These are phyloP conservation scores for Parnassius mnemosyne DNA, from an alignment of 2,888 invertebrate species.

Conservation along the genomic window DNA sequence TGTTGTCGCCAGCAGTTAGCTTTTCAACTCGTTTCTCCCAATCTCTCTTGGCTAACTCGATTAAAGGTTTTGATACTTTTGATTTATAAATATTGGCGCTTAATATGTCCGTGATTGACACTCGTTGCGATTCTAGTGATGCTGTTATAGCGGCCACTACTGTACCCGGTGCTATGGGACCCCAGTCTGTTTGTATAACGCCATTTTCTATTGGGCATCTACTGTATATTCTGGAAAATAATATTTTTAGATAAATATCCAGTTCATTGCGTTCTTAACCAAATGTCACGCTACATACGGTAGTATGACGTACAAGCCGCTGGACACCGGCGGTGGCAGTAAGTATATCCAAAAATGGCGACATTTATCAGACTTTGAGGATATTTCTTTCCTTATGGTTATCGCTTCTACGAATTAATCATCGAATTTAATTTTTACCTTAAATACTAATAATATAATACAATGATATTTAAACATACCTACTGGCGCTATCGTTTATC, in stretches of 20 bases:
- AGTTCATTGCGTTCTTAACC: too few species aligned
- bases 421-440: too few species aligned
- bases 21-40: slow-evolving; percentile 44
- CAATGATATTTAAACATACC: slow-evolving; percentile 36
- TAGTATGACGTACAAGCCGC: too few species aligned
- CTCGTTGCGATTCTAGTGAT: slow-evolving; percentile 80
- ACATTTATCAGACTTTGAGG: too few species aligned
- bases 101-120: slow-evolving; percentile 71
- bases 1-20: slow-evolving; percentile 31
- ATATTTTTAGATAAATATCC: background rate
- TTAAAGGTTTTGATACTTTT: slow-evolving; percentile 60
- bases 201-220: slow-evolving; percentile 85
- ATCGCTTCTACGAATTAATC: too few species aligned
- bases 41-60: slow-evolving; percentile 59
- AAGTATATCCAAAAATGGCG: too few species aligned
- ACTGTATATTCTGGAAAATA: slow-evolving; percentile 56
- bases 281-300: too few species aligned
- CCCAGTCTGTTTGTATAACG: slow-evolving; percentile 82
- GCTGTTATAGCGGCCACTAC: slow-evolving; percentile 82
- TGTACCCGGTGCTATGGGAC: slow-evolving; percentile 80
- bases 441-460: too few species aligned
- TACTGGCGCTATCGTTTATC: slow-evolving; percentile 44
- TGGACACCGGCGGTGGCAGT: too few species aligned
- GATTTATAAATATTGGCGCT: slow-evolving; percentile 63
- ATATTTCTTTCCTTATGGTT: too few species aligned